Evolutionary conservation across 1,140 invertebrate genomes (phyloP).

Genomic region (Cydia pomonella): DNA sequence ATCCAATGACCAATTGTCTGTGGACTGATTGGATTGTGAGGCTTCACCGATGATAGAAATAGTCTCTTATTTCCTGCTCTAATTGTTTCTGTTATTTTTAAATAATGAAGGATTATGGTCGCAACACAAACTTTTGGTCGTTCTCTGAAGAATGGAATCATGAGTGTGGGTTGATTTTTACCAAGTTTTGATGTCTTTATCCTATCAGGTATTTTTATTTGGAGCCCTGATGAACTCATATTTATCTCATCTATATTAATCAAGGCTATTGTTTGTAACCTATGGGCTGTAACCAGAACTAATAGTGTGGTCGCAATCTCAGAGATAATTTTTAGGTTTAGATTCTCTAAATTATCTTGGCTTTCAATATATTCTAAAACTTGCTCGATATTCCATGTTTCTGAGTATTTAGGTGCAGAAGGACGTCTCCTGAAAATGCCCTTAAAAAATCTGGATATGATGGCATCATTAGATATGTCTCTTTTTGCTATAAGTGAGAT

Average conservation of each 20-base stretch:
- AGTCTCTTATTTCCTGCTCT: constrained; percentile 1
- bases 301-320: not conserved
- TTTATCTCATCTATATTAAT: constrained; percentile 12
- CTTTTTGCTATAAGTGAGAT: constrained; percentile 11
- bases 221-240: not conserved
- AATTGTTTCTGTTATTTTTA: constrained; percentile 6
- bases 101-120: constrained; percentile 6
- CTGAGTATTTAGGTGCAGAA: constrained; percentile 2
- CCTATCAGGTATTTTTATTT: constrained; percentile 13
- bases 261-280: not conserved
- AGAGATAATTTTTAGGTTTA: not conserved
- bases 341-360: not conserved
- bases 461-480: constrained; percentile 1
- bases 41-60: not conserved
- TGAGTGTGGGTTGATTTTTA: constrained; percentile 1
- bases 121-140: constrained; percentile 7
- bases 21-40: not conserved
- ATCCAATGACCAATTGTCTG: constrained; percentile 13
- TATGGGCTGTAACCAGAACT: not conserved
- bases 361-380: constrained; percentile 15
- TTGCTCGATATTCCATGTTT: not conserved
- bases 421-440: constrained; percentile 8
- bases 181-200: constrained; percentile 5
- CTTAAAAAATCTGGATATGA: constrained; percentile 12
- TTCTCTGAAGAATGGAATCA: constrained; percentile 6